These are phyloP conservation scores for Scaptomyza hsui DNA, from an alignment of 1,140 invertebrate species.

Conservation along the genomic window DNA sequence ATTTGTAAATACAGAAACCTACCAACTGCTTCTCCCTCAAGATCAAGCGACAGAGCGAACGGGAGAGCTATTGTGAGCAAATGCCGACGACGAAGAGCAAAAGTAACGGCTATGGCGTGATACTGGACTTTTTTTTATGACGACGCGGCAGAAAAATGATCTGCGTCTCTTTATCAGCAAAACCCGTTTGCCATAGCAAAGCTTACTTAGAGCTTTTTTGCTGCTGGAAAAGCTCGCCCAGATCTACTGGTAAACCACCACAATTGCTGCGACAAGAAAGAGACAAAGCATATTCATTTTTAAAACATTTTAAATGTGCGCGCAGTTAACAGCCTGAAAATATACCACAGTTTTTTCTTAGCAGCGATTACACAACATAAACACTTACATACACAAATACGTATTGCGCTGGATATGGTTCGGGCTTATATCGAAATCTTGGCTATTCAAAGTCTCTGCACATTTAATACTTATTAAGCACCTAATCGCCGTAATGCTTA, in stretches of 20 bases:
- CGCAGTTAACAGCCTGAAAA: constrained; percentile 24
- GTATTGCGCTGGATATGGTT: background rate
- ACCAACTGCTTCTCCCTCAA: constrained; percentile 28
- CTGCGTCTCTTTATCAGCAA: constrained; percentile 42
- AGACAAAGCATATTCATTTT: constrained; percentile 7
- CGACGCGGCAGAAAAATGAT: constrained; percentile 32
- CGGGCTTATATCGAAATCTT: background rate
- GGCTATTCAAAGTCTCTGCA: background rate
- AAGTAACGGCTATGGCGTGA: constrained; percentile 72
- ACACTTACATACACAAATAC: background rate
- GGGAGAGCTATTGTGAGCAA: constrained; percentile 9
- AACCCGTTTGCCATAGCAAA: constrained; percentile 57
- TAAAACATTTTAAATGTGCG: constrained; percentile 9
- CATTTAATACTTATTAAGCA: constrained; percentile 3
- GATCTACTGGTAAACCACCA: no score
- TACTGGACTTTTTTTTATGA: constrained; percentile 34
- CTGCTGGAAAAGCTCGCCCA: constrained; percentile 61
- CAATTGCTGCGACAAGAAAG: background rate
- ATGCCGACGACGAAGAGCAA: constrained; percentile 42
- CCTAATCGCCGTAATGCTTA: constrained; percentile 22
- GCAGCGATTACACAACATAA: constrained; percentile 28
- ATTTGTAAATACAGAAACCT: constrained; percentile 59
- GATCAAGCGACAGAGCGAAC: constrained; percentile 7
- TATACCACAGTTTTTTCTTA: constrained; percentile 25
- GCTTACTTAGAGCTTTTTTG: constrained; percentile 49